These are phyloP conservation scores for Tragulus kanchil DNA, from an alignment of 2,113 vertebrate species.

Conservation along the genomic window DNA sequence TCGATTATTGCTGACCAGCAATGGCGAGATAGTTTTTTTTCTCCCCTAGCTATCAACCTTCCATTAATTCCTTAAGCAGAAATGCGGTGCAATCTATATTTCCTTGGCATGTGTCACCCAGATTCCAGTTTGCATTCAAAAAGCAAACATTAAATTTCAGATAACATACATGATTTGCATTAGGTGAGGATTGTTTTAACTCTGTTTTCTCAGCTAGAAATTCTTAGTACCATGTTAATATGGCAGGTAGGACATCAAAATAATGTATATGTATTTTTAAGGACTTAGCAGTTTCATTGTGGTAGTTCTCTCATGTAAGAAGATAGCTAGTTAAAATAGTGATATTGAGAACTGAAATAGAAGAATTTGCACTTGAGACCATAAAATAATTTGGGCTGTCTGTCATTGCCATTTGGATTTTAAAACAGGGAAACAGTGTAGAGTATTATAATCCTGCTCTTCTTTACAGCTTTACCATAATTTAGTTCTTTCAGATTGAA, in stretches of 20 bases:
- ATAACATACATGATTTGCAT: slow-evolving; percentile 13
- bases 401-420: slow-evolving; percentile 64
- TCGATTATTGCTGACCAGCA: slow-evolving; percentile 99
- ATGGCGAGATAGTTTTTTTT: slow-evolving; percentile 94
- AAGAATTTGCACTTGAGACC: slow-evolving; percentile 64
- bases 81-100: slow-evolving; percentile 94
- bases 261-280: slow-evolving; percentile 2
- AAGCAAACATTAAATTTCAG: slow-evolving; percentile 44
- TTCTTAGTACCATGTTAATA: slow-evolving; percentile 20
- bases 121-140: too few relatives aligned
- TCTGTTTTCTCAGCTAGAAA: slow-evolving; percentile 58
- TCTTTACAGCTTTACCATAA: slow-evolving; percentile 47
- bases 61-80: slow-evolving; percentile 94
- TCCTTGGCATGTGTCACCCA: slow-evolving; percentile 93
- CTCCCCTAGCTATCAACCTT: slow-evolving; percentile 93
- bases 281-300: slow-evolving; percentile 53
- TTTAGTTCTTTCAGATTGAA: slow-evolving; percentile 67
- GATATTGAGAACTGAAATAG: slow-evolving; percentile 10
- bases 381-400: slow-evolving; percentile 29
- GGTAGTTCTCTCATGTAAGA: slow-evolving; percentile 44
- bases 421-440: slow-evolving; percentile 53
- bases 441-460: slow-evolving; percentile 60
- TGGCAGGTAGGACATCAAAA: slow-evolving; percentile 49
- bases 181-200: slow-evolving; percentile 31
- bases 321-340: neutral